These are phyloP conservation scores for Parnassius orleans DNA, from an alignment of 2,888 invertebrate species.

Conservation along the genomic window DNA sequence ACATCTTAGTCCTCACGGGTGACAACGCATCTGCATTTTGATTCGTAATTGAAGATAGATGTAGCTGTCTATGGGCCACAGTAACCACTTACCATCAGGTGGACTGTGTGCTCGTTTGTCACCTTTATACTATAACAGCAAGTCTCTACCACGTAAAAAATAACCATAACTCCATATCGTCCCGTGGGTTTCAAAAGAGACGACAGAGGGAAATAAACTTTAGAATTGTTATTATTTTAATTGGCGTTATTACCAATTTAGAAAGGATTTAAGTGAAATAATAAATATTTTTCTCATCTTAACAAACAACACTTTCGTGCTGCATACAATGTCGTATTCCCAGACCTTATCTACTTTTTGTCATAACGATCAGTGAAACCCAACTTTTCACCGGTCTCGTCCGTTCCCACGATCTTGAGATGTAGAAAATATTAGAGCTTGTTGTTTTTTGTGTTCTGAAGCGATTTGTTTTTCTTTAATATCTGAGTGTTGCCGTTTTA, in stretches of 20 bases:
- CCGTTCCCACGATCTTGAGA: conserved; percentile 53
- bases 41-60: no score
- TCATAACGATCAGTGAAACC: conserved; percentile 60
- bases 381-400: conserved; percentile 48
- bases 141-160: no score
- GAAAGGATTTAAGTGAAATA: conserved; percentile 23
- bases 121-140: no score
- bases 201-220: no score
- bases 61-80: no score
- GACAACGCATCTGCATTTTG: no score
- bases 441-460: conserved; percentile 29
- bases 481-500: no score
- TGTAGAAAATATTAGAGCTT: conserved; percentile 59
- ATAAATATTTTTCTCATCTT: conserved; percentile 26
- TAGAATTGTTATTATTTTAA: conserved; percentile 5
- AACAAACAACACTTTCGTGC: conserved; percentile 50
- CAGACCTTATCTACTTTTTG: conserved; percentile 58
- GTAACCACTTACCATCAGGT: no score
- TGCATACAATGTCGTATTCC: conserved; percentile 48
- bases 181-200: no score
- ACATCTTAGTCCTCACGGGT: no score
- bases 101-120: no score
- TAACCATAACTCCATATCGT: no score
- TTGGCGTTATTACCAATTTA: conserved; percentile 12
- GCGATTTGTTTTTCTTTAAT: conserved; percentile 6